phyloP scores from a whole-genome alignment of 2,888 invertebrate genomes.

The Eumerus sabulonum region DNA sequence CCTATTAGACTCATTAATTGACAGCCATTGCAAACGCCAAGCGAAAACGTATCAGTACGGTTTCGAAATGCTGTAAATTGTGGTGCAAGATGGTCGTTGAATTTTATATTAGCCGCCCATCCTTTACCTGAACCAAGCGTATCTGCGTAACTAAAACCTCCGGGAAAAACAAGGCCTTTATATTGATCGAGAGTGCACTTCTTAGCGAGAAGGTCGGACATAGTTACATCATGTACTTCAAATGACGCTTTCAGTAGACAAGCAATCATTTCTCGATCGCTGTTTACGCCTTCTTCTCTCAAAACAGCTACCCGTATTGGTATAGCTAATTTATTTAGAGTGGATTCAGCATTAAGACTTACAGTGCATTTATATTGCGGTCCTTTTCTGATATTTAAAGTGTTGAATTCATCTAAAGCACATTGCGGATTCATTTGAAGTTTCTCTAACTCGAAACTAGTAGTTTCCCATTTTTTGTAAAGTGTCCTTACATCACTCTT shows the following conservation, averaged over 20 bases:
- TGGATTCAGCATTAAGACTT: slow-evolving; percentile 82
- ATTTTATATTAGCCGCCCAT: slow-evolving; percentile 96
- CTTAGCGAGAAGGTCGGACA: slow-evolving; percentile 91
- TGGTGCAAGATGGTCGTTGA: slow-evolving; percentile 85
- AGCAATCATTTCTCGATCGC: slow-evolving; percentile 98
- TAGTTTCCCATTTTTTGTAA: slow-evolving; percentile 96
- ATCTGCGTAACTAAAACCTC: slow-evolving; percentile 98
- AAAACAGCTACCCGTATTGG: slow-evolving; percentile 91
- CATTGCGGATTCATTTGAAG: slow-evolving; percentile 90
- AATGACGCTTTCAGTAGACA: slow-evolving; percentile 92
- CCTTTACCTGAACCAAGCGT: slow-evolving; percentile 98
- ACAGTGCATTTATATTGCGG: slow-evolving; percentile 87
- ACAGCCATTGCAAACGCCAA: slow-evolving; percentile 99
- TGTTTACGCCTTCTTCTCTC: slow-evolving; percentile 96
- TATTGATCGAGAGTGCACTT: slow-evolving; percentile 88
- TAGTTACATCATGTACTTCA: slow-evolving; percentile 95
- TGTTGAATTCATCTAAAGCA: slow-evolving; percentile 88
- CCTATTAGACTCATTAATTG: slow-evolving; percentile 96
- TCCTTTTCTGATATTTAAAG: slow-evolving; percentile 83
- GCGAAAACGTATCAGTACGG: slow-evolving; percentile 92
- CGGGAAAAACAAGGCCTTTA: slow-evolving; percentile 95
- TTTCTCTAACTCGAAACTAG: slow-evolving; percentile 93
- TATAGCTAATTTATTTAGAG: slow-evolving; percentile 76
- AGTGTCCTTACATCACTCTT: slow-evolving; percentile 84
- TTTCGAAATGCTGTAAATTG: slow-evolving; percentile 89